Base-by-base conservation (phyloP, 2,888 invertebrate species). In the Tiliacea citrago region DNA sequence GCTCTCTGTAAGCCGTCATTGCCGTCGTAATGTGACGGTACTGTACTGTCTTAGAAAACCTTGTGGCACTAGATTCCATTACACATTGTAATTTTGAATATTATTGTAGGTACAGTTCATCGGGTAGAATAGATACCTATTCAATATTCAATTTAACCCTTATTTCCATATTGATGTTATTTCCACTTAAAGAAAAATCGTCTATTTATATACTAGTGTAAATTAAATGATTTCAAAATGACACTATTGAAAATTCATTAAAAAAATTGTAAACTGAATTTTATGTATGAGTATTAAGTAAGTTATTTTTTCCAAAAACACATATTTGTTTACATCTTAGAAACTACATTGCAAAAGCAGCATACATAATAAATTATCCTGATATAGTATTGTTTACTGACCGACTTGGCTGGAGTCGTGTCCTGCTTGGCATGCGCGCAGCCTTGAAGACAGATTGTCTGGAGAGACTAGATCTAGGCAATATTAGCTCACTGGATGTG, bases 371-470 rank as follows among this genome's bases (percentile, higher is more conserved):
- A 68, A 49, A 62, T 66, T 53, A 53, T 62, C 51, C n/a, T 51
- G 42, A 42, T n/a, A 29, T 67, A 55, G 57, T 70, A 76, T 62
- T 73, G 60, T 84, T 84, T 82, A 68, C 24, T 60, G 82, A 53
- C 81, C 77, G 60, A 81, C 62, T 83, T 83, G 81, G 81, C 82
- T 63, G 16, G 12, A 21, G 10, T 24, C 47, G 39, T 71, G 62
- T 71, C 76, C 77, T 71, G 58, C 63, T 76, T 84, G 84, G 75
- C 75, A 68, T 47, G 29, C 18, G n/a, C 39, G 6, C 16, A n/a
- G n/a, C 18, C 49, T 58, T 39, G 2, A 61, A 49, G 62, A 21
- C 62, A 62, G 63, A 80, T 73, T 29, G 61, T 57, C 68, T 76
- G 68, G 68, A 81, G 39, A 65, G 29, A 68, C 70, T 70, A 29